A percentile compares a stretch with the other conserved stretches of the same genome.
Evolutionary conservation across 2,113 vertebrate species (phyloP).

Genomic region (Mobula birostris): DNA sequence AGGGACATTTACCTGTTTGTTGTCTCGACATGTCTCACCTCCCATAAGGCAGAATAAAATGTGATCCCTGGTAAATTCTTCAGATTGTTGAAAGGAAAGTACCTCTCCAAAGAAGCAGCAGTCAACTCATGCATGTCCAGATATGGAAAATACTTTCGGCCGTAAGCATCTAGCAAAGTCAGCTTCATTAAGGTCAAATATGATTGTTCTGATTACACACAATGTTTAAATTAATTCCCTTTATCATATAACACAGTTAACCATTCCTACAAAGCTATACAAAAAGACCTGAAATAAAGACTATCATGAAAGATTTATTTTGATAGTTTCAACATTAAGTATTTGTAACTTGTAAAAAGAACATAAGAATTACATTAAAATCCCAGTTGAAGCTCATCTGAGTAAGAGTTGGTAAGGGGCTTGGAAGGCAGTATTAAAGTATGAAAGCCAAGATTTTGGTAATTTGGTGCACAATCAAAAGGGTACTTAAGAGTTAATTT

Average conservation of each 20-base stretch:
- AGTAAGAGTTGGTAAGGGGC: no score
- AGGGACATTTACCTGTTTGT: constrained; percentile 4
- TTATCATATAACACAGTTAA: not conserved
- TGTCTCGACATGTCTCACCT: constrained; percentile 1
- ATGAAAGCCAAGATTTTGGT: no score
- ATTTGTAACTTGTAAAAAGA: not conserved
- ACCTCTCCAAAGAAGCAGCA: constrained; percentile 12
- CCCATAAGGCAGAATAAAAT: constrained; percentile 28
- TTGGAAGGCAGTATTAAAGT: no score
- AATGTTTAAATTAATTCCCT: not conserved
- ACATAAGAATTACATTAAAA: not conserved
- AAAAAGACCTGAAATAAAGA: not conserved
- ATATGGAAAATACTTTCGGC: not conserved
- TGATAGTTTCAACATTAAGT: not conserved
- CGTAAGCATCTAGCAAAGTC: constrained; percentile 8
- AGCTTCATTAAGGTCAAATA: constrained; percentile 20
- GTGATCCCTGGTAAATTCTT: constrained; percentile 3
- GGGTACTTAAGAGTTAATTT: no score
- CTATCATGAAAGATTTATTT: not conserved
- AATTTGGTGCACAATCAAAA: no score
- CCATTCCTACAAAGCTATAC: not conserved
- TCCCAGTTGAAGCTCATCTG: not conserved
- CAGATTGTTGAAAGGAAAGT: constrained; percentile 10
- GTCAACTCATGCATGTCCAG: constrained; percentile 3
- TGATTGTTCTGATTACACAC: not conserved